Evolutionary conservation across 2,797 vertebrate species (phyloP).

Genomic region (Synaphobranchus kaupii): DNA sequence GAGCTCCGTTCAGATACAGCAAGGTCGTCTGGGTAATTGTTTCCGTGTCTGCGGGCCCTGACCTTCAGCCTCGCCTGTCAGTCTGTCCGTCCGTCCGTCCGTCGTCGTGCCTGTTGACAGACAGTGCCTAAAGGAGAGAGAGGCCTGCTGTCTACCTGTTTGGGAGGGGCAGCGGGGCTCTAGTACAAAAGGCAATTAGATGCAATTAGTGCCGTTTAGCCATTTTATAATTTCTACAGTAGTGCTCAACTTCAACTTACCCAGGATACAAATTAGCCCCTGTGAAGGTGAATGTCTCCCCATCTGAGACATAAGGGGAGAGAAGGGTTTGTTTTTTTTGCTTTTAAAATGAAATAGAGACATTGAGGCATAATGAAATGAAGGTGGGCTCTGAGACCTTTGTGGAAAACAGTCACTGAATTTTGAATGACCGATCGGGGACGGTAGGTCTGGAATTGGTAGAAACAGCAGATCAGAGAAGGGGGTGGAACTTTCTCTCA

Average conservation of each 20-base stretch:
- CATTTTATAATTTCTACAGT: not conserved
- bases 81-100: not conserved
- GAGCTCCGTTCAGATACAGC: constrained; percentile 23
- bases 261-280: not conserved
- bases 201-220: not conserved
- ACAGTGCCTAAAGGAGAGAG: not conserved
- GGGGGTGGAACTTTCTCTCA: not conserved
- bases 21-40: constrained; percentile 43
- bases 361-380: no score
- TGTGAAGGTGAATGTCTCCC: not conserved
- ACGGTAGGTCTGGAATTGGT: not conserved
- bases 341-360: no score
- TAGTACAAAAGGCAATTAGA: not conserved
- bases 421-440: not conserved
- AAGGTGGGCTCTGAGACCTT: not conserved
- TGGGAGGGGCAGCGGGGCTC: not conserved
- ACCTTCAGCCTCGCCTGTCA: constrained; percentile 8
- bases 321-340: no score
- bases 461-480: no score
- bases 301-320: not conserved
- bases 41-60: not conserved
- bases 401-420: not conserved
- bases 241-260: not conserved
- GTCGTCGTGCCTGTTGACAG: not conserved
- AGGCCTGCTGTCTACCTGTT: not conserved